Evolutionary conservation across 1,140 invertebrate genomes (phyloP).

Genomic region (Trichonephila inaurata): DNA sequence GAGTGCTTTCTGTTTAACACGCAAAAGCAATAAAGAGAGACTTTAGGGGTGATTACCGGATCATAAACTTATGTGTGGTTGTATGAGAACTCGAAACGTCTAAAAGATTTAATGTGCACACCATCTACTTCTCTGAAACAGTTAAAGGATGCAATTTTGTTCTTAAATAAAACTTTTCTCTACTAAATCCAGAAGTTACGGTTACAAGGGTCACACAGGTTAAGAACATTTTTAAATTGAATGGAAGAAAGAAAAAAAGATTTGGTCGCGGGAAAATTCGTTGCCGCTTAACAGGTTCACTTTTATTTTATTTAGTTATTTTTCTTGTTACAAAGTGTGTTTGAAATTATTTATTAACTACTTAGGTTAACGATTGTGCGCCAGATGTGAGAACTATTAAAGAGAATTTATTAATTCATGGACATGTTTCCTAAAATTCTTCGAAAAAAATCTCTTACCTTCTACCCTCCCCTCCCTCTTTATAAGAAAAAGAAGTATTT

Average conservation of each 20-base stretch:
- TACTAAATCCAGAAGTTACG: not conserved
- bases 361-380: too few relatives aligned
- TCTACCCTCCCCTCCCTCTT: not conserved
- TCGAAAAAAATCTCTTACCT: not conserved
- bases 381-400: not conserved
- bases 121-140: too few relatives aligned
- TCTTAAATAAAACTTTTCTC: not conserved
- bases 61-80: too few relatives aligned
- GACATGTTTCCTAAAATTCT: not conserved
- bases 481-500: not conserved
- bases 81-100: too few relatives aligned
- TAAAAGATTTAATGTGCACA: too few relatives aligned
- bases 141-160: too few relatives aligned
- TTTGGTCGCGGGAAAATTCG: not conserved
- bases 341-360: slow-evolving; percentile 15
- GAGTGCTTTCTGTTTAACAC: too few relatives aligned
- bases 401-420: not conserved
- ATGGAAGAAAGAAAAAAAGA: not conserved
- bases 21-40: too few relatives aligned
- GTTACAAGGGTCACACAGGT: not conserved
- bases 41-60: too few relatives aligned
- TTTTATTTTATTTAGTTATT: too few relatives aligned
- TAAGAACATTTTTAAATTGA: not conserved
- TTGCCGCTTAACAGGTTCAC: not conserved
- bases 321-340: not conserved